Evolutionary conservation across 2,797 vertebrate genomes (phyloP).

Genomic region (Molothrus aeneus): DNA sequence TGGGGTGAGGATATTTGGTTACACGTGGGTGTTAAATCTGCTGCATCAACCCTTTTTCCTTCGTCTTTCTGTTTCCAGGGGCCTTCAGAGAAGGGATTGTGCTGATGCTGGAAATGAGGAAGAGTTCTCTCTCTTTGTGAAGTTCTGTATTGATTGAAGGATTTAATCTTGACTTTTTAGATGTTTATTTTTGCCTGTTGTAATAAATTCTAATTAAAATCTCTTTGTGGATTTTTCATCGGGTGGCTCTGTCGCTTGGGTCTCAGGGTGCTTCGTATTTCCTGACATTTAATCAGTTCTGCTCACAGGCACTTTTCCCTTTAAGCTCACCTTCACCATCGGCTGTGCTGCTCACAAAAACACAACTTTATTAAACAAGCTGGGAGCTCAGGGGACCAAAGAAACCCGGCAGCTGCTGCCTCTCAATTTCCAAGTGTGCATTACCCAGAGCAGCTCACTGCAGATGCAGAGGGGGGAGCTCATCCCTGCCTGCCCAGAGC

Average conservation of each 20-base stretch:
- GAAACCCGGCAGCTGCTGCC: constrained; percentile 11
- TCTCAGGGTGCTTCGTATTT: constrained; percentile 12
- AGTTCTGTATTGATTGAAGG: background rate
- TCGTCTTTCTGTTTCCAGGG: background rate
- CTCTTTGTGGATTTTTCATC: background rate
- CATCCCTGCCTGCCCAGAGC: background rate
- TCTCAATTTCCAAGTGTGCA: background rate
- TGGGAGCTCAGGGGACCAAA: background rate
- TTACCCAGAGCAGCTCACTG: background rate
- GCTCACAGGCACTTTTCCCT: background rate
- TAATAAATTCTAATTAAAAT: constrained; percentile 44
- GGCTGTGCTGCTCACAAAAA: background rate
- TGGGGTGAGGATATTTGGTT: background rate
- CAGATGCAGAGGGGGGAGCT: background rate
- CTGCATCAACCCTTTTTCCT: background rate
- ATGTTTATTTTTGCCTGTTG: background rate
- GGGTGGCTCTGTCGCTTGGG: background rate
- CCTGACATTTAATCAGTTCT: constrained; percentile 22
- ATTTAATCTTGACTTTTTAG: constrained; percentile 25
- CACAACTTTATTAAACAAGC: constrained; percentile 26
- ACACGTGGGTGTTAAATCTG: background rate
- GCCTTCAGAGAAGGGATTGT: background rate
- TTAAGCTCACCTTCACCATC: background rate
- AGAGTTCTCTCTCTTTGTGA: background rate
- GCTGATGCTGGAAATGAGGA: background rate